A percentile compares a stretch with the other conserved stretches of the same genome.
These are phyloP conservation scores for Myanophis thanlyinensis DNA, from an alignment of 2,113 vertebrate species.

Conservation along the genomic window DNA sequence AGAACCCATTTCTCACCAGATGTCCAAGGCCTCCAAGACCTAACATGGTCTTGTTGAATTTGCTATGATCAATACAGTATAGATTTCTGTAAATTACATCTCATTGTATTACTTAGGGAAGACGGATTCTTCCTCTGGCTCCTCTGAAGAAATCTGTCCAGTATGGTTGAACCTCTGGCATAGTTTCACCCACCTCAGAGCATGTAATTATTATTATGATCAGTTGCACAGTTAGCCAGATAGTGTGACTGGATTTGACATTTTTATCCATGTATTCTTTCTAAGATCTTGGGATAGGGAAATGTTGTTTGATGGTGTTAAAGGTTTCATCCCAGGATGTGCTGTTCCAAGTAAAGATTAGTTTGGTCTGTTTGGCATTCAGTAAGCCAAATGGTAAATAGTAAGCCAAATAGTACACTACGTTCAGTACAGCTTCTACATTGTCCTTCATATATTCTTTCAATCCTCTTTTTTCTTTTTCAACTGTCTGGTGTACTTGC, in stretches of 20 bases:
- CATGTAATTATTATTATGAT: neutral
- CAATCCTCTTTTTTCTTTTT: neutral
- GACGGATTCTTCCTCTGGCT: neutral
- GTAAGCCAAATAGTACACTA: neutral
- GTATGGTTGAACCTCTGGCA: neutral
- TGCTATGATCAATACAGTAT: neutral
- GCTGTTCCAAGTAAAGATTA: neutral
- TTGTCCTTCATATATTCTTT: neutral
- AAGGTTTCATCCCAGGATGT: neutral
- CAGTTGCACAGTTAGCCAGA: neutral
- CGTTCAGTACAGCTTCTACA: neutral
- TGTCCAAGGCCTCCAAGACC: neutral
- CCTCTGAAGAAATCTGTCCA: neutral
- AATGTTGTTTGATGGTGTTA: neutral
- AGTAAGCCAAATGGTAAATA: too few species aligned
- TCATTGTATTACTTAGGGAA: neutral
- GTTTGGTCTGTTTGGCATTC: neutral
- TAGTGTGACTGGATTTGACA: neutral
- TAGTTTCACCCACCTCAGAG: neutral
- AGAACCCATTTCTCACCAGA: neutral
- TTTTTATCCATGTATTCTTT: neutral
- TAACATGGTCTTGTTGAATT: neutral
- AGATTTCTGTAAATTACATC: neutral
- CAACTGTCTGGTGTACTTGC: neutral
- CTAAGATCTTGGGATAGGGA: neutral